Conservation (phyloP, 2,113 vertebrate genomes). For the Mesocricetus auratus region DNA sequence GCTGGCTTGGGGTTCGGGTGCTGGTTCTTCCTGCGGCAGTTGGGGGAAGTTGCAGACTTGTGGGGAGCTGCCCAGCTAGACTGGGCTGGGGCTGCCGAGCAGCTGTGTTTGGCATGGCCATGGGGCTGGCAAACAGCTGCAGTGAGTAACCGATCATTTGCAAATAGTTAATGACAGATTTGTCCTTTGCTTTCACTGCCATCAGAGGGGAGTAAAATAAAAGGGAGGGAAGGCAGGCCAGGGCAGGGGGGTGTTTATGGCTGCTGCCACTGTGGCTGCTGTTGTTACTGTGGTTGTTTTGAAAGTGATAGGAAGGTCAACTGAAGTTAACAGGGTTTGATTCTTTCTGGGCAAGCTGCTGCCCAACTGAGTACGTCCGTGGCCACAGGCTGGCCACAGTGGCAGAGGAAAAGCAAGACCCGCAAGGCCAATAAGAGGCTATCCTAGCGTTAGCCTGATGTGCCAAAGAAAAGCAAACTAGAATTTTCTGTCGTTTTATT, state of each 20-base stretch:
- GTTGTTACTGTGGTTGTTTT: slow-evolving; percentile 52
- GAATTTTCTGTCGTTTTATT: neutral
- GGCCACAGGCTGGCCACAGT: neutral
- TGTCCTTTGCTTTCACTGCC: slow-evolving; percentile 78
- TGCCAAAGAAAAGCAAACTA: neutral
- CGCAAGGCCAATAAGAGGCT: neutral
- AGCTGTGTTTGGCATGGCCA: slow-evolving; percentile 74
- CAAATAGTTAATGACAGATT: slow-evolving; percentile 84
- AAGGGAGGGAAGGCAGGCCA: slow-evolving; percentile 34
- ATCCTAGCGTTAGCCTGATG: too few species aligned
- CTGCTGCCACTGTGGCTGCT: slow-evolving; percentile 12
- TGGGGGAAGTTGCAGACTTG: neutral
- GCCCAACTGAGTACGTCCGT: neutral
- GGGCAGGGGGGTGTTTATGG: slow-evolving; percentile 43
- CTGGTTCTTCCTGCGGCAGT: slow-evolving; percentile 42
- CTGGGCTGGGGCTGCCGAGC: slow-evolving; percentile 55
- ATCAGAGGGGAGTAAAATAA: slow-evolving; percentile 16
- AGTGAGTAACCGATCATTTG: slow-evolving; percentile 81
- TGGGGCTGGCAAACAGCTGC: slow-evolving; percentile 78
- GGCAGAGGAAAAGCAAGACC: neutral
- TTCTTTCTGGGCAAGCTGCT: slow-evolving; percentile 7
- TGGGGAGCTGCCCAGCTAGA: slow-evolving; percentile 5
- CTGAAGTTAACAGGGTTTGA: slow-evolving; percentile 39
- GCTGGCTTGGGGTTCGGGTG: slow-evolving; percentile 11
- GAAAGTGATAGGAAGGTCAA: slow-evolving; percentile 72